Evolutionary conservation across 2,888 invertebrate species (phyloP).

Genomic region (Epistrophe grossulariae): DNA sequence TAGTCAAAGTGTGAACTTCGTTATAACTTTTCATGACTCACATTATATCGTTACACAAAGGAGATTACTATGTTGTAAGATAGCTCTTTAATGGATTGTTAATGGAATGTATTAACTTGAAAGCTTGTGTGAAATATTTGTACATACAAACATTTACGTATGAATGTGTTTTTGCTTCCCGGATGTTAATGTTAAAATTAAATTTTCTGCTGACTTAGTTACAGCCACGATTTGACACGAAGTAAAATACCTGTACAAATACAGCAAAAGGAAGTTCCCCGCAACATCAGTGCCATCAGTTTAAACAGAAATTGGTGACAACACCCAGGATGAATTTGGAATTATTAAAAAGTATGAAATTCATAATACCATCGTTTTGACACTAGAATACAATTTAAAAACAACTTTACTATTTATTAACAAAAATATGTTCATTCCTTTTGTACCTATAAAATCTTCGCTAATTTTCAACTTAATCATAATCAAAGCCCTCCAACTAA

Average conservation of each 20-base stretch:
- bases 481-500: no score
- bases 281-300: neutral
- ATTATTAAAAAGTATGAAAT: no score
- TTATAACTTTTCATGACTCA: slow-evolving; percentile 44
- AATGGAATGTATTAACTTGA: slow-evolving; percentile 14
- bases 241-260: neutral
- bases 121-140: slow-evolving; percentile 10
- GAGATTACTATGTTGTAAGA: slow-evolving; percentile 26
- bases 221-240: neutral
- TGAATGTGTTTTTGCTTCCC: neutral
- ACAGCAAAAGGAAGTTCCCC: neutral
- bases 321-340: neutral
- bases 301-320: neutral
- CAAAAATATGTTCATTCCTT: no score
- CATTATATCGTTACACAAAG: slow-evolving; percentile 21
- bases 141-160: neutral
- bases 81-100: slow-evolving; percentile 26
- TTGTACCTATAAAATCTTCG: no score
- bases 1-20: slow-evolving; percentile 38
- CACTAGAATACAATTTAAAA: no score
- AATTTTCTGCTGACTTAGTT: slow-evolving; percentile 6
- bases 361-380: no score
- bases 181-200: slow-evolving; percentile 24
- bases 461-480: no score
- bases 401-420: no score